These are phyloP conservation scores for Girardinus metallicus DNA, from an alignment of 2,797 vertebrate species.

Conservation along the genomic window DNA sequence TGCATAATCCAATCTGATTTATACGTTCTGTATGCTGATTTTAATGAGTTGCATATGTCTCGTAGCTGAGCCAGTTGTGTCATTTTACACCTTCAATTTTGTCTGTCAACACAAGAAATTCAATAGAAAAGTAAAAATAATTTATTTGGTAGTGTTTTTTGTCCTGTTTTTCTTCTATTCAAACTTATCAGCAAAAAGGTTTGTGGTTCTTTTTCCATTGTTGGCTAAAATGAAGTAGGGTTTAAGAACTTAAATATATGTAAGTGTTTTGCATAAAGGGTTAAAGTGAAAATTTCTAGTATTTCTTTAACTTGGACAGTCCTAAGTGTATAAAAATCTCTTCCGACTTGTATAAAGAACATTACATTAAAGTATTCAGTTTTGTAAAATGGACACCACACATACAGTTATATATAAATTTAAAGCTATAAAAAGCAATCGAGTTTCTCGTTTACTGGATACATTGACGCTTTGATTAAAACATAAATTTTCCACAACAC, in stretches of 20 bases:
- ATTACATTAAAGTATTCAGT: neutral
- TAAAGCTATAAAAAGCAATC: neutral
- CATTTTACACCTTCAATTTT: neutral
- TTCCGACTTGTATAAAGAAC: neutral
- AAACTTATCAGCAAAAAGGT: neutral
- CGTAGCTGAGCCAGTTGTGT: neutral
- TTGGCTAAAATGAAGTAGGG: neutral
- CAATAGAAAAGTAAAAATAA: neutral
- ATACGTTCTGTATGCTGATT: neutral
- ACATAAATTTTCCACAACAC: neutral
- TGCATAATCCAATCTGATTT: neutral
- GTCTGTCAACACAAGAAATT: neutral
- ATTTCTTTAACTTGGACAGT: neutral
- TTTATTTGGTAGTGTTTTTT: neutral
- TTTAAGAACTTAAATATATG: neutral
- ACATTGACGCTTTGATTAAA: conserved; percentile 25
- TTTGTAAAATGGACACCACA: neutral
- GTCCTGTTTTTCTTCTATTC: neutral
- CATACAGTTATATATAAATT: neutral
- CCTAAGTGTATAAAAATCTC: too few relatives aligned
- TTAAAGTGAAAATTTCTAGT: neutral
- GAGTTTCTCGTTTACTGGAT: neutral
- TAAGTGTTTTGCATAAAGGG: neutral
- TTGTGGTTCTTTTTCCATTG: neutral
- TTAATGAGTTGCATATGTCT: too few relatives aligned